A percentile compares a stretch with the other conserved stretches of the same genome.
phyloP scores from a whole-genome alignment of 2,888 invertebrate genomes.

The Calephelis perditalis region DNA sequence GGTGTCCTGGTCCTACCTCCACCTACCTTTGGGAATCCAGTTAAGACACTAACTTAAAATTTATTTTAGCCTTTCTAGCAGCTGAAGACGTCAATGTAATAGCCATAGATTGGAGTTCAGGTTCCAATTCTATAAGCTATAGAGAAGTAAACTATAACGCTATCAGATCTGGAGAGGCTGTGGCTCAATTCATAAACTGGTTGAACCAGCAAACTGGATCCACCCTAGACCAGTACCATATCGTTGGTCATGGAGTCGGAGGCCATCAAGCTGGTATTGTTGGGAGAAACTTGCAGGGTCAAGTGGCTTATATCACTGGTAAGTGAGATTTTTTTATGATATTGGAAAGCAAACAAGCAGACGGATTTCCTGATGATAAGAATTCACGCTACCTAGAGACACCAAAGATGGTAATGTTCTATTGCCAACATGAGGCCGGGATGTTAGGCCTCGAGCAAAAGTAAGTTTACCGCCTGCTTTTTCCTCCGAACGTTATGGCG shows the following conservation, averaged over 20 bases:
- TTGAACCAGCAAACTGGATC: conserved; percentile 41
- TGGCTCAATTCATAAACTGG: conserved; percentile 52
- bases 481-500: no score
- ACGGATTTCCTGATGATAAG: no score
- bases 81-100: conserved; percentile 56
- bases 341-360: neutral
- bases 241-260: conserved; percentile 54
- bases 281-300: conserved; percentile 46
- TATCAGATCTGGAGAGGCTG: conserved; percentile 44
- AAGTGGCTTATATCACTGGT: conserved; percentile 54
- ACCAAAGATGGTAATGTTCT: no score
- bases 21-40: no score
- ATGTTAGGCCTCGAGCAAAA: no score
- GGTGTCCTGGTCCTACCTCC: no score
- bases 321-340: conserved; percentile 18
- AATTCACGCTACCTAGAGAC: no score
- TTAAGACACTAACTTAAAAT: neutral
- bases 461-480: no score
- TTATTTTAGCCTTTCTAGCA: conserved; percentile 42
- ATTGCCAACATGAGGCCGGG: no score
- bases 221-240: conserved; percentile 42
- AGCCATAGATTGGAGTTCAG: conserved; percentile 55
- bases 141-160: conserved; percentile 44
- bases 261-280: conserved; percentile 54
- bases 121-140: conserved; percentile 40